phyloP scores from a whole-genome alignment of 2,888 invertebrate species.

The Drosophila tripunctata region DNA sequence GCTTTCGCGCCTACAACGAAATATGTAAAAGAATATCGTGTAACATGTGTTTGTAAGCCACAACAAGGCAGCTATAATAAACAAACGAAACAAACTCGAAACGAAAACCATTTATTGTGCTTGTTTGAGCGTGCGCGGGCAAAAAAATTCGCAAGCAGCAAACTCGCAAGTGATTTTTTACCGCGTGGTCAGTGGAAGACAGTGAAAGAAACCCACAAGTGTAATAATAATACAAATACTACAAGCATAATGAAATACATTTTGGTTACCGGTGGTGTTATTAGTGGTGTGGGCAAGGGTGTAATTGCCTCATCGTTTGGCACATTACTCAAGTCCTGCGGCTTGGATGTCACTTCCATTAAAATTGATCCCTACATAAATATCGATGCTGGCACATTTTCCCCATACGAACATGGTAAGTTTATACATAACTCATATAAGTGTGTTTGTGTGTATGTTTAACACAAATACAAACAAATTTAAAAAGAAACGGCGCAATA shows the following conservation, averaged over 20 bases:
- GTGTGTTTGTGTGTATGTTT: not conserved
- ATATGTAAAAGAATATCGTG: not conserved
- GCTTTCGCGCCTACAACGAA: conserved; percentile 10
- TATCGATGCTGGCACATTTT: conserved; percentile 99
- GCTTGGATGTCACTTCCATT: conserved; percentile 98
- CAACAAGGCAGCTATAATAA: not conserved
- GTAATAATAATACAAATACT: too few relatives aligned
- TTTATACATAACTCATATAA: not conserved
- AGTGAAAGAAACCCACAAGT: too few relatives aligned
- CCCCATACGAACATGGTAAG: conserved; percentile 99
- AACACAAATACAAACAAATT: not conserved
- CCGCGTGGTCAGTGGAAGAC: conserved; percentile 30
- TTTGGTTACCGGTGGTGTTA: conserved; percentile 99
- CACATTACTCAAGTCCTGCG: conserved; percentile 96
- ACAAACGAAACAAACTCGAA: not conserved
- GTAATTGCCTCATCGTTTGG: conserved; percentile 98
- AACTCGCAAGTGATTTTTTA: conserved; percentile 2
- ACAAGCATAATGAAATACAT: conserved; percentile 95
- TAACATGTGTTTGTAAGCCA: conserved; percentile 9
- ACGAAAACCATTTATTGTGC: conserved; percentile 1
- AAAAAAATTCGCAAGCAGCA: conserved; percentile 1
- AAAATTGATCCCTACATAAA: conserved; percentile 99
- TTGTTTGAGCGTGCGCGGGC: conserved; percentile 8
- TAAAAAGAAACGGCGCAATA: conserved; percentile 31
- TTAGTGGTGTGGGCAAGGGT: conserved; percentile 99